Percentiles rank a stretch among this genome's conserved stretches.
Conservation (phyloP, 1,140 invertebrate species). For the Sycophaga agraensis region DNA sequence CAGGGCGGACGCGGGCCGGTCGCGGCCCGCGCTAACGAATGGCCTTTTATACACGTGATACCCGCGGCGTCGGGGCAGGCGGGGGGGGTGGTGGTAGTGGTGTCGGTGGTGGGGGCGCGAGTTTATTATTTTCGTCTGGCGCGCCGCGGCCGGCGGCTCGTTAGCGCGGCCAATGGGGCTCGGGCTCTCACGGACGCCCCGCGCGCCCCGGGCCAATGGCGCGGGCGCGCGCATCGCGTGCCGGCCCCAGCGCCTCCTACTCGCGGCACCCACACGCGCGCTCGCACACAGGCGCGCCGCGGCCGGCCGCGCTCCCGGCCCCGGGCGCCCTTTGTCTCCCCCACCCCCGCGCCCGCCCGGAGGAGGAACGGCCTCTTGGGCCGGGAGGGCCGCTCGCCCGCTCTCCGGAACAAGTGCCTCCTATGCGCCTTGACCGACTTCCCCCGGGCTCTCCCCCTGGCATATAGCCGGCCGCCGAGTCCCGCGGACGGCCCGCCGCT, state of each 20-base stretch:
- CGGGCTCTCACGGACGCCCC: slow-evolving; percentile 52
- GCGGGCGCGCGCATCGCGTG: slow-evolving; percentile 48
- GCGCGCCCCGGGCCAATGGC: slow-evolving; percentile 43
- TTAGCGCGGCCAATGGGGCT: slow-evolving; percentile 53
- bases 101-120: slow-evolving; percentile 22
- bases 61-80: too few species aligned
- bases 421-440: too few species aligned
- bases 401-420: too few species aligned
- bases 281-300: too few species aligned
- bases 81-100: too few species aligned
- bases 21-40: slow-evolving; percentile 35
- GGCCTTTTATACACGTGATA: slow-evolving; percentile 38
- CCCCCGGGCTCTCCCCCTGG: too few species aligned
- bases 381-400: too few species aligned
- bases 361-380: too few species aligned
- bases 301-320: too few species aligned
- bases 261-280: slow-evolving; percentile 34
- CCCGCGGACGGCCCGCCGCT: too few species aligned
- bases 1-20: neutral
- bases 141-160: slow-evolving; percentile 40
- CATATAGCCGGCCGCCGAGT: too few species aligned
- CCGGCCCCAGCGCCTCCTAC: slow-evolving; percentile 52
- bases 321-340: neutral
- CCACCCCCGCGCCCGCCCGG: neutral
- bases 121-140: slow-evolving; percentile 56